A percentile compares a stretch with the other conserved stretches of the same genome.
Conservation (phyloP, 2,888 invertebrate species). For the Phortica magna region DNA sequence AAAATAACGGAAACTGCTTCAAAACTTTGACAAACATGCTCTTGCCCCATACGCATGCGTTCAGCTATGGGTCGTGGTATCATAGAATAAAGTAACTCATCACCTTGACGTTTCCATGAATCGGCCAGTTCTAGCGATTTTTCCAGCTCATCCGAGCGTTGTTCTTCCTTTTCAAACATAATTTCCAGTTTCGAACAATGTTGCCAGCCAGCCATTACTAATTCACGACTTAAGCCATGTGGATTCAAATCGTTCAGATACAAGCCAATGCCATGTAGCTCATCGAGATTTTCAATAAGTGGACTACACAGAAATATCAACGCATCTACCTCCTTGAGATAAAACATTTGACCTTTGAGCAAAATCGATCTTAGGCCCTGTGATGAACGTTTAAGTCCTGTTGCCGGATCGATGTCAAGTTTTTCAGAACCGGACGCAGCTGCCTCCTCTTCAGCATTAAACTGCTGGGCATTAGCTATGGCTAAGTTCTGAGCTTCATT, state of each 20-base stretch:
- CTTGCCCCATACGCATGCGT: slow-evolving; percentile 86
- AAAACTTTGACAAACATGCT: slow-evolving; percentile 87
- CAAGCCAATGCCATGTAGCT: slow-evolving; percentile 87
- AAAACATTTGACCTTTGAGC: slow-evolving; percentile 91
- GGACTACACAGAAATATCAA: slow-evolving; percentile 93
- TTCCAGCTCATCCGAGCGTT: slow-evolving; percentile 87
- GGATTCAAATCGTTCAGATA: slow-evolving; percentile 91
- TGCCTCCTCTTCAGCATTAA: slow-evolving; percentile 46
- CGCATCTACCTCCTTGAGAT: slow-evolving; percentile 87
- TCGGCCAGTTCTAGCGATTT: slow-evolving; percentile 87
- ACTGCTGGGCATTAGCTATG: slow-evolving; percentile 54
- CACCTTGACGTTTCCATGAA: slow-evolving; percentile 91
- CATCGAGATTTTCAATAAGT: slow-evolving; percentile 91
- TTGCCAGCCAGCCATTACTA: slow-evolving; percentile 91
- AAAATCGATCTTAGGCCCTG: slow-evolving; percentile 81
- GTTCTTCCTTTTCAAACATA: slow-evolving; percentile 90
- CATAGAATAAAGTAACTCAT: slow-evolving; percentile 94
- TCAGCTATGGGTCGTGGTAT: slow-evolving; percentile 92
- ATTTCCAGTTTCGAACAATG: slow-evolving; percentile 89
- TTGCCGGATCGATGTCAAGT: slow-evolving; percentile 63
- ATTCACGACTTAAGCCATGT: slow-evolving; percentile 90
- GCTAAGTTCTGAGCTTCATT: slow-evolving; percentile 63
- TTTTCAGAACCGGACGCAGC: slow-evolving; percentile 40
- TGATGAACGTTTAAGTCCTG: slow-evolving; percentile 63
- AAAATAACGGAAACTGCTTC: slow-evolving; percentile 78